phyloP scores from a whole-genome alignment of 35 echinoderm and acorn worm species.

The Anneissia japonica region DNA sequence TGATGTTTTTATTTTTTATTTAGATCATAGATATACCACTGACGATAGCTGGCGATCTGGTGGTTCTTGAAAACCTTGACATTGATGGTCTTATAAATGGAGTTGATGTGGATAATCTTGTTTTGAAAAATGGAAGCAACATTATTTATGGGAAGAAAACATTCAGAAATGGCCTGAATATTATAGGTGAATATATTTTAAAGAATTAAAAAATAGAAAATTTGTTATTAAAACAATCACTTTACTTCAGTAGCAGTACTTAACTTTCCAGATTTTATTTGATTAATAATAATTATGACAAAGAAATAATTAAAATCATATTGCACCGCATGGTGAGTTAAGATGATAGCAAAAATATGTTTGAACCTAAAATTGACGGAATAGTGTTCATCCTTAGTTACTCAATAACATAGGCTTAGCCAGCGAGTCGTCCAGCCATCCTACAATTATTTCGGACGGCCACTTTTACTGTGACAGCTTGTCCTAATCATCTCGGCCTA shows the following conservation, averaged over 20 bases:
- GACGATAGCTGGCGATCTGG: constrained; percentile 7
- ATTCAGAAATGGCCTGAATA: background rate
- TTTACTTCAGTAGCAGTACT: background rate
- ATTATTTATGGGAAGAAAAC: background rate
- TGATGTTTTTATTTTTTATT: background rate
- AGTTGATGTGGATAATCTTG: background rate
- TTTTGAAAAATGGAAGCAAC: constrained; percentile 9
- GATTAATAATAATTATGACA: no score
- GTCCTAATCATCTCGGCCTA: no score
- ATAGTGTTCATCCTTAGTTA: no score
- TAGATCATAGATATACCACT: constrained; percentile 21
- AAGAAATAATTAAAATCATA: no score
- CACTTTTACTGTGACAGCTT: no score
- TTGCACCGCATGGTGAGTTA: no score
- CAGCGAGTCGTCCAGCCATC: no score
- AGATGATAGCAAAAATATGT: no score
- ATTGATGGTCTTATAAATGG: constrained; percentile 34
- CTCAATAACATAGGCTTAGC: no score
- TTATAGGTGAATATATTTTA: background rate
- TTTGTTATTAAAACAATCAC: background rate
- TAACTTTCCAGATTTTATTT: no score
- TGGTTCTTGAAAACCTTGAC: background rate
- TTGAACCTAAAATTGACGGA: no score
- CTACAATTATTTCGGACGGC: no score
- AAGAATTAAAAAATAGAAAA: background rate